Evolutionary conservation across 2,888 invertebrate species (phyloP).

Genomic region (Drosophila recens): DNA sequence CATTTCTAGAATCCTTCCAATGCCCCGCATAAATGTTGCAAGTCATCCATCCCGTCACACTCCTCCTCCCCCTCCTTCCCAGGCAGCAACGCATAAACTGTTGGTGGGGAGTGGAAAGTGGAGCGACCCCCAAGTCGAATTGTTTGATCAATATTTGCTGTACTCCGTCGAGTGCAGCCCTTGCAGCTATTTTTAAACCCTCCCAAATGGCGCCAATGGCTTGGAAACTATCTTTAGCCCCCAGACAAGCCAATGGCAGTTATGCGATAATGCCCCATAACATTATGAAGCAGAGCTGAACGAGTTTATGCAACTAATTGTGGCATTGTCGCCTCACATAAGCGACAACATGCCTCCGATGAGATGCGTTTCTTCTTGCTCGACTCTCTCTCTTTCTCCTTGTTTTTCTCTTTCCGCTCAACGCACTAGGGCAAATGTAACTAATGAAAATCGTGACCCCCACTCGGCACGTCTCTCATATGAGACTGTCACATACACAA

Average conservation of each 20-base stretch:
- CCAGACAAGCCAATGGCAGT: slow-evolving; percentile 29
- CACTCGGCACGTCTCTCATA: slow-evolving; percentile 43
- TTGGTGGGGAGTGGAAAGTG: slow-evolving; percentile 18
- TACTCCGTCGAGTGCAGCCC: slow-evolving; percentile 36
- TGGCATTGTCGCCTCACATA: slow-evolving; percentile 64
- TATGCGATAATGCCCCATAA: slow-evolving; percentile 57
- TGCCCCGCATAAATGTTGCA: slow-evolving; percentile 48
- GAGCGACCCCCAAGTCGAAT: slow-evolving; percentile 47
- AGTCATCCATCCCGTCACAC: neutral
- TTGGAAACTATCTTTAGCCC: slow-evolving; percentile 40
- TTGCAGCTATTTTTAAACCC: slow-evolving; percentile 59
- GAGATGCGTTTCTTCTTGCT: neutral
- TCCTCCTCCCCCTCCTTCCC: neutral
- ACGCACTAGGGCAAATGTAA: slow-evolving; percentile 55
- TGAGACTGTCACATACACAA: slow-evolving; percentile 18
- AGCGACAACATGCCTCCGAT: slow-evolving; percentile 26
- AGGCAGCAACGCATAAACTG: slow-evolving; percentile 31
- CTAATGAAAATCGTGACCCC: slow-evolving; percentile 84
- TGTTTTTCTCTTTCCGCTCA: slow-evolving; percentile 3
- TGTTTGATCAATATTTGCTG: slow-evolving; percentile 82
- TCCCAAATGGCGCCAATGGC: slow-evolving; percentile 56
- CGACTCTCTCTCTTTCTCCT: neutral
- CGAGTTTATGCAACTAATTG: slow-evolving; percentile 75
- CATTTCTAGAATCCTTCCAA: slow-evolving; percentile 48
- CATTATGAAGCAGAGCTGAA: slow-evolving; percentile 43